phyloP scores from a whole-genome alignment of 2,888 invertebrate species.

The Arctia plantaginis region DNA sequence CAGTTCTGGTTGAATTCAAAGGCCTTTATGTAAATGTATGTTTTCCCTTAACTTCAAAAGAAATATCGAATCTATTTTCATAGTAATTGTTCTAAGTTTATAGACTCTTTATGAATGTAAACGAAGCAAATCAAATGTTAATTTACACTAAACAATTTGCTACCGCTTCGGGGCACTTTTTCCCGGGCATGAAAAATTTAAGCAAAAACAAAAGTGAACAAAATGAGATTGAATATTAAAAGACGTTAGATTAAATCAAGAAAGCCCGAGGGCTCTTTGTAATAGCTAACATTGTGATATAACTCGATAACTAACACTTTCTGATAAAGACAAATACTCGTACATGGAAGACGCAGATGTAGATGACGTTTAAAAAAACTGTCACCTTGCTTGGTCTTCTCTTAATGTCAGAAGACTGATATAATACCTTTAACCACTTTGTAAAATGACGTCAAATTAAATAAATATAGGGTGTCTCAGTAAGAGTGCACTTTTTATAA shows the following conservation, averaged over 20 bases:
- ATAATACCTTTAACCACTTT: no score
- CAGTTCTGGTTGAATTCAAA: neutral
- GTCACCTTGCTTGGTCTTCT: neutral
- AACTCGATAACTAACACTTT: neutral
- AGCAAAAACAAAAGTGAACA: constrained; percentile 14
- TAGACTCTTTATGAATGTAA: neutral
- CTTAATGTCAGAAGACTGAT: neutral
- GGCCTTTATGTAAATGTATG: neutral
- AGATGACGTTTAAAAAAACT: neutral
- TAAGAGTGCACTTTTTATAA: no score
- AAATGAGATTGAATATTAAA: constrained; percentile 15
- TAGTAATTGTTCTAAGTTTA: neutral
- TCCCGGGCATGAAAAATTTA: neutral
- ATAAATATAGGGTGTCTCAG: no score
- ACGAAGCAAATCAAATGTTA: neutral
- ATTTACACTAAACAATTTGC: neutral
- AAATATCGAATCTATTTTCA: neutral
- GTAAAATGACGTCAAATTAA: no score
- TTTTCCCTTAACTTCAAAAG: neutral
- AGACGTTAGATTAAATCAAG: neutral
- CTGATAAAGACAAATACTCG: neutral
- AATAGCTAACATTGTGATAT: neutral
- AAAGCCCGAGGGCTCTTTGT: neutral
- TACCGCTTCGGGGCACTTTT: neutral
- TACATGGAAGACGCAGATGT: neutral